Evolutionary conservation across 2,113 vertebrate genomes (phyloP).

Genomic region (Abramis brama): DNA sequence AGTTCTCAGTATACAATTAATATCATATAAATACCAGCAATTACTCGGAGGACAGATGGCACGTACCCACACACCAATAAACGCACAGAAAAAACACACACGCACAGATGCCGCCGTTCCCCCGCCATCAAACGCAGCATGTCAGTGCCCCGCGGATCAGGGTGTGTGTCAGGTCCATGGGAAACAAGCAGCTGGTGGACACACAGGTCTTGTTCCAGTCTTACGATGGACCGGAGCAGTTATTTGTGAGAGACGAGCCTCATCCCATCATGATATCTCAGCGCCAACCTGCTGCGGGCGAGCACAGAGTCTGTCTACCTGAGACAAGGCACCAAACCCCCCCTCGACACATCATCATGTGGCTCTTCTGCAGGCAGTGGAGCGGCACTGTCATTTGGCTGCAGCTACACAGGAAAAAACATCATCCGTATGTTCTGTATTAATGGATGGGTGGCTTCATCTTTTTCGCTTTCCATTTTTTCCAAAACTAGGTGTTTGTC

Average conservation of each 20-base stretch:
- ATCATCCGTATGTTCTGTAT: slow-evolving; percentile 41
- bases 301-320: slow-evolving; percentile 28
- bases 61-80: slow-evolving; percentile 32
- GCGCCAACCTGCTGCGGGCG: slow-evolving; percentile 26
- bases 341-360: slow-evolving; percentile 10
- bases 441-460: slow-evolving; percentile 28
- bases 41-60: slow-evolving; percentile 29
- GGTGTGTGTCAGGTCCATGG: slow-evolving; percentile 44
- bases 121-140: slow-evolving; percentile 23
- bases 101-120: slow-evolving; percentile 17
- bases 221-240: slow-evolving; percentile 38
- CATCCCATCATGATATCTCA: slow-evolving; percentile 19
- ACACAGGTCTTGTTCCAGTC: slow-evolving; percentile 43
- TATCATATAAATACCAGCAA: slow-evolving; percentile 52
- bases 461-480: slow-evolving; percentile 33
- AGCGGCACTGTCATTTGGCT: slow-evolving; percentile 40
- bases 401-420: slow-evolving; percentile 1
- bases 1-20: slow-evolving; percentile 52
- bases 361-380: slow-evolving; percentile 44
- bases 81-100: not conserved
- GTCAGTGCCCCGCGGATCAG: slow-evolving; percentile 40
- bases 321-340: slow-evolving; percentile 33
- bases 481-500: not conserved
- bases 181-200: slow-evolving; percentile 56
- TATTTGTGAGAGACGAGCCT: not conserved